These are phyloP conservation scores for Meleagris gallopavo DNA, from an alignment of 2,113 vertebrate species.

Conservation along the genomic window DNA sequence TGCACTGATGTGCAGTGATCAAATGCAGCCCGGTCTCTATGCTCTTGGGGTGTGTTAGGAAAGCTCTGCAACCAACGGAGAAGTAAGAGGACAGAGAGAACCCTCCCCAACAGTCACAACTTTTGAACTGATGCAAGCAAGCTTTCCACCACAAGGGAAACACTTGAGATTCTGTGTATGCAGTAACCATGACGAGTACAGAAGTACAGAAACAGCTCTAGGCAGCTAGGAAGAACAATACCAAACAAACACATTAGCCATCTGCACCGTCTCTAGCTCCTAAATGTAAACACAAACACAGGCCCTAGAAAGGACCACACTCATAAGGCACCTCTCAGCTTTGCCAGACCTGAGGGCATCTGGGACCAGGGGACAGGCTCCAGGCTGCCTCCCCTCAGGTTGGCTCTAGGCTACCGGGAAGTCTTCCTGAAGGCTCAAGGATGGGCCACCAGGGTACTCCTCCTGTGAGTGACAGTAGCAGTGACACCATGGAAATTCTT, in stretches of 20 bases:
- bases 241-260: conserved; percentile 62
- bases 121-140: conserved; percentile 29
- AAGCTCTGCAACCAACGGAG: background rate
- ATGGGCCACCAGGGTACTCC: background rate
- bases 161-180: conserved; percentile 66
- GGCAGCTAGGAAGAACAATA: conserved; percentile 66
- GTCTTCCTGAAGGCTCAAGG: background rate
- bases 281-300: conserved; percentile 66
- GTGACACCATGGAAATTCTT: conserved; percentile 62
- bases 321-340: conserved; percentile 23
- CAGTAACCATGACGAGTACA: conserved; percentile 67
- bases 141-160: conserved; percentile 18
- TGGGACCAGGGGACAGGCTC: background rate
- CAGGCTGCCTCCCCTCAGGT: background rate
- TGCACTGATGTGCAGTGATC: background rate
- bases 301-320: background rate
- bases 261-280: conserved; percentile 62
- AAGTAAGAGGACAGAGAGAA: background rate
- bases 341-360: background rate
- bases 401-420: background rate
- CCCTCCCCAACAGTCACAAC: background rate
- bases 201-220: conserved; percentile 69
- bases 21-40: background rate
- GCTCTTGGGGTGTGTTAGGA: background rate
- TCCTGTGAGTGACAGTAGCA: background rate